phyloP scores from a whole-genome alignment of 2,797 vertebrate species.

The Protosalanx chinensis region DNA sequence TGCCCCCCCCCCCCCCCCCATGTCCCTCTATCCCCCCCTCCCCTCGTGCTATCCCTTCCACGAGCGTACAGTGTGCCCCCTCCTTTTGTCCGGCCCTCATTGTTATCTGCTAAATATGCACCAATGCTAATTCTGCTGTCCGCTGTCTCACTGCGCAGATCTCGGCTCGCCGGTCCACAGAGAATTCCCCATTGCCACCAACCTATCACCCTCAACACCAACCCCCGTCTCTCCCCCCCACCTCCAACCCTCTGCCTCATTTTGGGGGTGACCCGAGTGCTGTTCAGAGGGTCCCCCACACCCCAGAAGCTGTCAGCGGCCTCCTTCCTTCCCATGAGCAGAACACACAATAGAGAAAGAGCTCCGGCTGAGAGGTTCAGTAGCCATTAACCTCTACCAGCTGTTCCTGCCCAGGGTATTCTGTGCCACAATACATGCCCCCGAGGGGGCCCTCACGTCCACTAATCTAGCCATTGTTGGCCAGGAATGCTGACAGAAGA shows the following conservation, averaged over 20 bases:
- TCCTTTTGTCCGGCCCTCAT: slow-evolving; percentile 47
- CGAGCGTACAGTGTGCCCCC: slow-evolving; percentile 25
- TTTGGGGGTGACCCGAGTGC: slow-evolving; percentile 84
- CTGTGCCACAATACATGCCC: slow-evolving; percentile 99
- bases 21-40: slow-evolving; percentile 51
- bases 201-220: slow-evolving; percentile 60
- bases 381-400: slow-evolving; percentile 99
- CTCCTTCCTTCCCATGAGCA: slow-evolving; percentile 99
- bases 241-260: slow-evolving; percentile 58
- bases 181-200: slow-evolving; percentile 47
- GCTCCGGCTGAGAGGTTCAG: slow-evolving; percentile 99
- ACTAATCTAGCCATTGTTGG: slow-evolving; percentile 99
- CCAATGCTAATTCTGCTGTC: slow-evolving; percentile 67
- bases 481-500: slow-evolving; percentile 99
- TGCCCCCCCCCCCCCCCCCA: slow-evolving; percentile 28
- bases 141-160: slow-evolving; percentile 35
- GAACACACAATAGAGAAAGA: slow-evolving; percentile 99
- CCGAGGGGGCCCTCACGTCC: slow-evolving; percentile 98
- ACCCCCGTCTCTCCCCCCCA: slow-evolving; percentile 49
- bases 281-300: slow-evolving; percentile 91
- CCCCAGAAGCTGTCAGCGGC: slow-evolving; percentile 98
- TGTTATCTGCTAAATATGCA: slow-evolving; percentile 66
- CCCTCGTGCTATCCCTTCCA: not conserved
- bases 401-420: slow-evolving; percentile 99
- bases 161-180: slow-evolving; percentile 40